phyloP scores from a whole-genome alignment of 2,888 invertebrate species.

The Ormia ochracea region DNA sequence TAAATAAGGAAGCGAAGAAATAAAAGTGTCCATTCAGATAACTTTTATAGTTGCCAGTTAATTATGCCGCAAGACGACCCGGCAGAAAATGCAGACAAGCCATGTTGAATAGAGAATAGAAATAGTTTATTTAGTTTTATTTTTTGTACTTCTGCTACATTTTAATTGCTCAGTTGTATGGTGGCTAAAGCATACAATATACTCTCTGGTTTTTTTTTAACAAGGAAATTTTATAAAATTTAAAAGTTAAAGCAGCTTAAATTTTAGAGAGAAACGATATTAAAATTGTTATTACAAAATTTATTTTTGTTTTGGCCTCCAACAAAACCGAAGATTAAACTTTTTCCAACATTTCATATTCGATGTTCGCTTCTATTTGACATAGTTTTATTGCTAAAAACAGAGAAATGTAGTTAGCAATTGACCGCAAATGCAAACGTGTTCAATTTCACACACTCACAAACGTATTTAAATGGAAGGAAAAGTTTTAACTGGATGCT shows the following conservation, averaged over 20 bases:
- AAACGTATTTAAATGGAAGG: not conserved
- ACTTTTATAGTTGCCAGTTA: constrained; percentile 39
- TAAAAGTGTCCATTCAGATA: not conserved
- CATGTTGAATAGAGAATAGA: not conserved
- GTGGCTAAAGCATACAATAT: not conserved
- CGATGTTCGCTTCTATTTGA: constrained; percentile 4
- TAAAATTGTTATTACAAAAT: no score
- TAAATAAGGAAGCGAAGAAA: not conserved
- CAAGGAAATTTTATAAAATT: no score
- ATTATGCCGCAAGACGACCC: constrained; percentile 31
- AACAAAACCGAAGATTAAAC: no score
- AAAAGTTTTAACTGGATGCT: no score
- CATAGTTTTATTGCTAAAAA: constrained; percentile 18
- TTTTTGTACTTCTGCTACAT: not conserved
- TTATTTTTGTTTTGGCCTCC: no score
- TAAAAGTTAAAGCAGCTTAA: no score
- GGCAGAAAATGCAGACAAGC: not conserved
- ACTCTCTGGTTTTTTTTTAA: no score
- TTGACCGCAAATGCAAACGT: constrained; percentile 26
- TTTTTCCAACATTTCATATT: not conserved
- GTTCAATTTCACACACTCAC: not conserved
- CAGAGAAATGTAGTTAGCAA: constrained; percentile 40
- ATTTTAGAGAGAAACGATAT: no score
- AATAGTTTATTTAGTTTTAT: not conserved
- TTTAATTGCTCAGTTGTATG: constrained; percentile 12